phyloP scores from a whole-genome alignment of 2,888 invertebrate genomes.

The Choristoneura rosaceana region DNA sequence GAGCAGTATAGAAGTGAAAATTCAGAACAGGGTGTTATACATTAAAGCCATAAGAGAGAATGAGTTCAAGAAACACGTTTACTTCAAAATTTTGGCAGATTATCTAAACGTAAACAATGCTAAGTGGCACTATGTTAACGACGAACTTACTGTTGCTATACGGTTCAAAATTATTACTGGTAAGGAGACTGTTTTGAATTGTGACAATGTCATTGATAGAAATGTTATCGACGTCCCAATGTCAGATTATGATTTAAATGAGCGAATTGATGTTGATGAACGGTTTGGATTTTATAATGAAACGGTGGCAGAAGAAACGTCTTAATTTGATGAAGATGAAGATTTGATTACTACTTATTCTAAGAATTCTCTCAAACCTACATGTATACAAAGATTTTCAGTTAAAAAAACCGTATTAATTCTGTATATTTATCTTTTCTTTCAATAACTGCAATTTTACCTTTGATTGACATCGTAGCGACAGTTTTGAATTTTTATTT shows the following conservation, averaged over 20 bases:
- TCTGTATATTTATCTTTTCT: too few relatives aligned
- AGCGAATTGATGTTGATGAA: not conserved
- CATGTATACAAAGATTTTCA: too few relatives aligned
- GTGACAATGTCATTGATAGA: constrained; percentile 5
- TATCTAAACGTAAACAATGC: constrained; percentile 4
- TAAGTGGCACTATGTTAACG: constrained; percentile 20
- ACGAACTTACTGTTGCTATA: constrained; percentile 11
- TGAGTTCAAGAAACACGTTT: constrained; percentile 15
- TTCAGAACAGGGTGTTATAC: constrained; percentile 26
- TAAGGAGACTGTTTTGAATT: not conserved
- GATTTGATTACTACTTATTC: too few relatives aligned
- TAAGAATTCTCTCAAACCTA: too few relatives aligned
- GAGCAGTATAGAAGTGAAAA: constrained; percentile 27
- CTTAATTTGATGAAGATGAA: too few relatives aligned
- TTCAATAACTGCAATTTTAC: too few relatives aligned
- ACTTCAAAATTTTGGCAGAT: constrained; percentile 19
- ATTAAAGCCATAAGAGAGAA: constrained; percentile 19
- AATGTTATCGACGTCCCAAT: constrained; percentile 6
- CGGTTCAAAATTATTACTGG: constrained; percentile 10
- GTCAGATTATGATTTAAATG: constrained; percentile 1
- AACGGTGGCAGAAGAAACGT: not conserved
- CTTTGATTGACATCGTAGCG: too few relatives aligned
- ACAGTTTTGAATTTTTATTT: too few relatives aligned
- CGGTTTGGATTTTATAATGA: not conserved
- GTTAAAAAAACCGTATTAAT: too few relatives aligned